Evolutionary conservation across 2,113 vertebrate species (phyloP), one percentile per base, ranked within the genome.

Genomic region (Lagopus leucura): DNA sequence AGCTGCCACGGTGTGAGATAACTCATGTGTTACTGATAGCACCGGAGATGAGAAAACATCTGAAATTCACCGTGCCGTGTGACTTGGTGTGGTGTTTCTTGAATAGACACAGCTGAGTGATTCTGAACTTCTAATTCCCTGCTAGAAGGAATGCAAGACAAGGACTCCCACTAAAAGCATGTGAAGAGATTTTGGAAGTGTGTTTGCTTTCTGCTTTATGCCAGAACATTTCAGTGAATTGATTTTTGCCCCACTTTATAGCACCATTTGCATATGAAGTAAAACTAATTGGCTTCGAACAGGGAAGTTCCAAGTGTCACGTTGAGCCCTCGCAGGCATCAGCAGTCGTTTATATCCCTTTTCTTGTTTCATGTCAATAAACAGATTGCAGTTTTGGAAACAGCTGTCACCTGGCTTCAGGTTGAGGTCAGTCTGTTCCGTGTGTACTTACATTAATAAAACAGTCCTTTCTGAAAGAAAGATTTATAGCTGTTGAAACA

Each of bases 381-480:
- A 80, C 77, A 91, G 78, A 91, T 82, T 58, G 60, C 82, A 88
- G 60, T 87, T 92, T 60, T 90, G 97, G 95, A 94, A 96, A 17
- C 97, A 97, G 96, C 97, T 98, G 97, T 96, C 96, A 97, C 97
- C 98, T 97, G 97, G 81, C 91, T 96, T 92, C 95, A 97, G 97
- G 96, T 73, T 88, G 90, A 79, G 97, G 95, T 97, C 97, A 96
- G 77, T 66, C 70, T 97, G 96, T 96, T 95, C 82, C 90, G 94
- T 73, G 58, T 89, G 36, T 88, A 60, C 88, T 95, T 36, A 50
- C 2, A 42, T 58, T 78, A 75, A 21, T 69, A 17, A 85, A 92
- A 27, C 89, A 52, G 96, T 65, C 55, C 92, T 94, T 72, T 61
- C 84, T 40, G 89, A 90, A 91, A 43, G 87, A 64, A 40, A 86